A percentile compares a stretch with the other conserved stretches of the same genome.
Evolutionary conservation across 2,113 vertebrate species (phyloP).

Genomic region (Oceanodroma tethys): DNA sequence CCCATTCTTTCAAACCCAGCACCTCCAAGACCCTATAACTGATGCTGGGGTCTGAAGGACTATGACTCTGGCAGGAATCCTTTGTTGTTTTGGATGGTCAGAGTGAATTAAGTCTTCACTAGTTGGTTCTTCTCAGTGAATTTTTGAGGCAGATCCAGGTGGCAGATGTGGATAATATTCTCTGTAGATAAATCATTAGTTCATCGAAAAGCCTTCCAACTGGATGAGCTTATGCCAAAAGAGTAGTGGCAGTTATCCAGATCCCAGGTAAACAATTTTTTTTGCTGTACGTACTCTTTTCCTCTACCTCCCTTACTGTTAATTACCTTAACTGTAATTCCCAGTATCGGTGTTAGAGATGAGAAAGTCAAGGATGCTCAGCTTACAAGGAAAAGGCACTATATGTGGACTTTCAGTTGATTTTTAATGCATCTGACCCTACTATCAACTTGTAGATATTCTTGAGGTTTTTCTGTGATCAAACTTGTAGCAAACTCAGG

Average conservation of each 20-base stretch:
- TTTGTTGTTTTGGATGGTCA: neutral
- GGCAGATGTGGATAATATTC: neutral
- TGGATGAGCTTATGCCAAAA: neutral
- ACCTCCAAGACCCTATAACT: rapidly evolving
- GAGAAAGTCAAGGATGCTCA: neutral
- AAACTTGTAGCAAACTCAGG: neutral
- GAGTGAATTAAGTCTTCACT: neutral
- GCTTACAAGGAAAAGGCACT: neutral
- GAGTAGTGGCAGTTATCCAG: neutral
- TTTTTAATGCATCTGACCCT: neutral
- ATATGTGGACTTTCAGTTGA: rapidly evolving
- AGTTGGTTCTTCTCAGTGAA: neutral
- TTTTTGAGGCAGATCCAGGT: neutral
- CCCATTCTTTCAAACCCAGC: neutral
- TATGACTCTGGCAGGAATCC: neutral
- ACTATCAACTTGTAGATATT: neutral
- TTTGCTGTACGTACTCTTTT: rapidly evolving
- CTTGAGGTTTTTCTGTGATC: neutral
- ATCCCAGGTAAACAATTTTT: neutral
- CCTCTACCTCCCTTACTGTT: neutral
- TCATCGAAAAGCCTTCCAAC: neutral
- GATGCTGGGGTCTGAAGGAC: neutral
- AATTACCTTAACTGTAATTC: neutral
- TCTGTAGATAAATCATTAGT: neutral
- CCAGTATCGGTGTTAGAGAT: neutral